A percentile compares a stretch with the other conserved stretches of the same genome.
Evolutionary conservation across 2,113 vertebrate species (phyloP).

Genomic region (Craseonycteris thonglongyai): DNA sequence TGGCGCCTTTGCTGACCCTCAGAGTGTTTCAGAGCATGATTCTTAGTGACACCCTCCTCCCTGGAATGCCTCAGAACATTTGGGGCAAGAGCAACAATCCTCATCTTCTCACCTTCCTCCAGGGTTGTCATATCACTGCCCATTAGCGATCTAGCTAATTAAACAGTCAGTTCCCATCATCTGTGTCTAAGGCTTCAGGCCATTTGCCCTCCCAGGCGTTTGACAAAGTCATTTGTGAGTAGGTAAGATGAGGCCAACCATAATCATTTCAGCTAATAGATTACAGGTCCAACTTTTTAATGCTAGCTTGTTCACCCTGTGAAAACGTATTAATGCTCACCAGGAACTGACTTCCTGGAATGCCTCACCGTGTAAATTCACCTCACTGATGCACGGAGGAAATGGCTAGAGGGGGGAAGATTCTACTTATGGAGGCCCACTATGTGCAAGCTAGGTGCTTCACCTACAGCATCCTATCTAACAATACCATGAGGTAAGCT

Average conservation of each 20-base stretch:
- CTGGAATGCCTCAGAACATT: neutral
- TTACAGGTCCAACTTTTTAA: neutral
- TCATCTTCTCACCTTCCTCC: neutral
- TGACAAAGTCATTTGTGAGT: constrained; percentile 29
- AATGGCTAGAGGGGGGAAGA: neutral
- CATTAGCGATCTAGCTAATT: neutral
- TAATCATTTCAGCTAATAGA: neutral
- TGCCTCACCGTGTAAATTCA: neutral
- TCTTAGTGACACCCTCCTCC: neutral
- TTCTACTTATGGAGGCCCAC: neutral
- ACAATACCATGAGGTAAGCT: neutral
- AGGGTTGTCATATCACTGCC: neutral
- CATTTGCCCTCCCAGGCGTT: neutral
- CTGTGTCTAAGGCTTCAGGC: neutral
- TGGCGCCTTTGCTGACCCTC: neutral
- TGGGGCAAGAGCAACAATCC: neutral
- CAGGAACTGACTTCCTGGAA: neutral
- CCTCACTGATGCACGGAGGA: neutral
- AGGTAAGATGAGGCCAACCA: neutral
- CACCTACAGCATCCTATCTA: neutral
- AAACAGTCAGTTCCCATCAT: neutral
- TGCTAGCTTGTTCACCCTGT: neutral
- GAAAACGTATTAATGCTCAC: neutral
- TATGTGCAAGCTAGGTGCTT: neutral
- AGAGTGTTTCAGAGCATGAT: neutral